These are phyloP conservation scores for Tolypeutes matacus DNA, from an alignment of 2,797 vertebrate genomes.

Conservation along the genomic window DNA sequence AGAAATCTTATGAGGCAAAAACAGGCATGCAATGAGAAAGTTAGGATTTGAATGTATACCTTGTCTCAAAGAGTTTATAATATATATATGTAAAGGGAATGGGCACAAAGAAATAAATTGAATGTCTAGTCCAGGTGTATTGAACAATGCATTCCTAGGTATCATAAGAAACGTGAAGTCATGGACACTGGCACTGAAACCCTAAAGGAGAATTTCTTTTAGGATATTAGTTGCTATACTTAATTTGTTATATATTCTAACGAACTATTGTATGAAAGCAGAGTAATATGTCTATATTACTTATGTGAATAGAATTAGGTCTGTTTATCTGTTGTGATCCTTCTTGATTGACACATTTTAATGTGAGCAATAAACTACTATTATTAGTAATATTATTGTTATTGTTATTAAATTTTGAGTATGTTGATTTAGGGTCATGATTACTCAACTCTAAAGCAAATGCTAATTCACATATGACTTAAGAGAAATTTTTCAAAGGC, in stretches of 20 bases:
- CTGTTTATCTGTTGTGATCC: not conserved
- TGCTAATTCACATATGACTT: not conserved
- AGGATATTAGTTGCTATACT: no score
- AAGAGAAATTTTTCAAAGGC: not conserved
- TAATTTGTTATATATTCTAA: no score
- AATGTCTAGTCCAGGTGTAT: no score
- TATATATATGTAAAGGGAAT: not conserved
- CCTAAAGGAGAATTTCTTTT: not conserved
- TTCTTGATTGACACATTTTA: not conserved
- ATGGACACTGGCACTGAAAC: not conserved
- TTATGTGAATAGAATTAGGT: not conserved
- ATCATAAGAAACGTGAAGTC: not conserved
- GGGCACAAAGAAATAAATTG: not conserved
- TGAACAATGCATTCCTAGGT: no score
- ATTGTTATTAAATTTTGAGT: not conserved
- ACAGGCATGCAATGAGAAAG: not conserved
- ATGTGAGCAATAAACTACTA: not conserved
- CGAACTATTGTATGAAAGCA: not conserved
- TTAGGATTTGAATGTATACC: not conserved
- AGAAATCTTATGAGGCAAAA: not conserved
- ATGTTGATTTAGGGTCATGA: not conserved
- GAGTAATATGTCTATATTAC: not conserved
- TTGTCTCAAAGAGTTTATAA: not conserved
- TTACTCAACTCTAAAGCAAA: not conserved
- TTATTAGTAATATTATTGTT: not conserved